A percentile compares a stretch with the other conserved stretches of the same genome.
Evolutionary conservation across 2,113 vertebrate genomes (phyloP).

Genomic region (Seriola rivoliana): DNA sequence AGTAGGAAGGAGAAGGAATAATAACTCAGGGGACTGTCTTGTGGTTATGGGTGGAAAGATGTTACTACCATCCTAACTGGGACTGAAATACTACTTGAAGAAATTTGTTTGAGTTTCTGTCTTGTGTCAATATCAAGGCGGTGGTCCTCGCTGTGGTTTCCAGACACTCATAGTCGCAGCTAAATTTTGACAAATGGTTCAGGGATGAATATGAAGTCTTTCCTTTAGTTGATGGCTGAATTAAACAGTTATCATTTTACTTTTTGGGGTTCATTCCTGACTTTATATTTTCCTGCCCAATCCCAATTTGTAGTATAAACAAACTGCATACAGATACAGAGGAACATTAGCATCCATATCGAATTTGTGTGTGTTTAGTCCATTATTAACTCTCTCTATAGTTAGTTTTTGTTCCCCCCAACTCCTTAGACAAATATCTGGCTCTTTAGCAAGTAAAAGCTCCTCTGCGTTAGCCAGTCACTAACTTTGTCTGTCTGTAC

Average conservation of each 20-base stretch:
- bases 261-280: background rate
- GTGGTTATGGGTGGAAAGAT: slow-evolving; percentile 34
- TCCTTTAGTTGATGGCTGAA: background rate
- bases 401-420: no score
- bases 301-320: background rate
- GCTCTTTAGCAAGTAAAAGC: no score
- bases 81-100: slow-evolving; percentile 29
- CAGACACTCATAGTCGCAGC: slow-evolving; percentile 5
- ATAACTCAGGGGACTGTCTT: slow-evolving; percentile 27
- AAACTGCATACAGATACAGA: background rate
- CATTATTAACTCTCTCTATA: background rate
- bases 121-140: slow-evolving; percentile 21
- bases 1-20: slow-evolving; percentile 1
- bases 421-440: no score
- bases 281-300: background rate
- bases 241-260: background rate
- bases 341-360: background rate
- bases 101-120: slow-evolving; percentile 16
- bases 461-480: no score
- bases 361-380: background rate
- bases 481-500: background rate
- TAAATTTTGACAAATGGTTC: background rate
- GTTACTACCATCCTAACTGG: background rate
- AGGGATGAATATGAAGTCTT: background rate
- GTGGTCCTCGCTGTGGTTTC: slow-evolving; percentile 9